phyloP scores from a whole-genome alignment of 2,888 invertebrate genomes.

The Incurvaria masculella region DNA sequence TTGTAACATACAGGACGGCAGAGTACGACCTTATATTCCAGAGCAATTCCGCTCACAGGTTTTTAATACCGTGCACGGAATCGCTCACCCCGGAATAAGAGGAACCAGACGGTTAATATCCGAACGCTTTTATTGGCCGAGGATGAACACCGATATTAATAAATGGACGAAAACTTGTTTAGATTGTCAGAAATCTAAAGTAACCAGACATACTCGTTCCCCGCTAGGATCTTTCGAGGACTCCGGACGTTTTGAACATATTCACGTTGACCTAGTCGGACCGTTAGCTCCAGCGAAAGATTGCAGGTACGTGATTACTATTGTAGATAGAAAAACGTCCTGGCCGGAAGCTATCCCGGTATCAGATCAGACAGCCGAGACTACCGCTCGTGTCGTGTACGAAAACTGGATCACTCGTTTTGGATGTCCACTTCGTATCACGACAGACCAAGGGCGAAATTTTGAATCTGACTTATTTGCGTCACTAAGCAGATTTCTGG shows the following conservation, averaged over 20 bases:
- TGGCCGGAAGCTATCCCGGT: too few species aligned
- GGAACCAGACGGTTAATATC: background rate
- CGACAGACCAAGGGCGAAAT: conserved; percentile 16
- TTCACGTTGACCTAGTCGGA: conserved; percentile 17
- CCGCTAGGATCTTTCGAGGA: too few species aligned
- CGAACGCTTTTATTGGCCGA: background rate
- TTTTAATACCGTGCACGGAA: background rate
- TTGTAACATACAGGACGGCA: background rate
- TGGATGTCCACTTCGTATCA: conserved; percentile 14
- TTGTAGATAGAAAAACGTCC: conserved; percentile 16
- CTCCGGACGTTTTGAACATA: conserved; percentile 7
- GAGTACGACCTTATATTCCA: background rate
- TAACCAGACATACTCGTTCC: background rate
- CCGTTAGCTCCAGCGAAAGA: conserved; percentile 9
- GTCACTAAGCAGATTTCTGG: conserved; percentile 9
- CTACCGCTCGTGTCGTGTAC: too few species aligned
- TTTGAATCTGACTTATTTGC: conserved; percentile 14
- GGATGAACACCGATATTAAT: background rate
- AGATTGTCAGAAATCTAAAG: background rate
- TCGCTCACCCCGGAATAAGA: background rate
- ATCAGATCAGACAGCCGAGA: too few species aligned
- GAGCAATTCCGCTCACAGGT: background rate
- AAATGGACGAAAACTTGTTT: background rate
- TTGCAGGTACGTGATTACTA: conserved; percentile 9
- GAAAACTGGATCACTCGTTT: conserved; percentile 17